phyloP scores from a whole-genome alignment of 2,113 vertebrate genomes.

The Panthera uncia region DNA sequence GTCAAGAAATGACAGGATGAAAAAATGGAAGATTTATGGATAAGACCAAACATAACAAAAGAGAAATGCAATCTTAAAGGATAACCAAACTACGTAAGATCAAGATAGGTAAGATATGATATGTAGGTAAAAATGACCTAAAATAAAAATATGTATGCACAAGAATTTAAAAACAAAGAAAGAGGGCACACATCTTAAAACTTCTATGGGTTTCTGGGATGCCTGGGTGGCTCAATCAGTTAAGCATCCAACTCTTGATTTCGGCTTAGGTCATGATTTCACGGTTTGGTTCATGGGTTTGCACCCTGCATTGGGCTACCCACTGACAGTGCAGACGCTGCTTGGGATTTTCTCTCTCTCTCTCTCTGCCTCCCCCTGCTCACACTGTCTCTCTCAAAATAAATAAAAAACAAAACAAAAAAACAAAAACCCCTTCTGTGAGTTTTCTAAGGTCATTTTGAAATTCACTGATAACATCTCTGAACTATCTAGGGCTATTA shows the following conservation, averaged over 20 bases:
- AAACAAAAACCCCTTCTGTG: neutral
- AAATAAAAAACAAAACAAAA: no score
- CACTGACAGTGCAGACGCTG: no score
- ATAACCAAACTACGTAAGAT: neutral
- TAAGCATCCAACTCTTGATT: no score
- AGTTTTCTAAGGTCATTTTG: constrained; percentile 4
- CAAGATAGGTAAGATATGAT: neutral
- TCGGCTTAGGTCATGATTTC: no score
- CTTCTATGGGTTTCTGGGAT: no score
- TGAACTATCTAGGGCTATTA: neutral
- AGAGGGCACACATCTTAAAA: neutral
- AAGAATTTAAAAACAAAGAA: constrained; percentile 25
- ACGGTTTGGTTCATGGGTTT: no score
- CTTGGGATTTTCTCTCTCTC: no score
- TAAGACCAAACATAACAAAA: neutral
- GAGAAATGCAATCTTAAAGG: constrained; percentile 8
- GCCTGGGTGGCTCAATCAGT: no score
- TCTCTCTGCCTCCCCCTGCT: no score
- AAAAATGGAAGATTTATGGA: neutral
- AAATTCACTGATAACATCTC: constrained; percentile 37
- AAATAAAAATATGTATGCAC: neutral
- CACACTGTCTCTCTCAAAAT: no score
- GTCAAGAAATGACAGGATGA: neutral
- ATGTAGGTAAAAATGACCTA: constrained; percentile 31
- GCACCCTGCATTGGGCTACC: no score